A percentile compares a stretch with the other conserved stretches of the same genome.
Evolutionary conservation across 2,797 vertebrate species (phyloP).

Genomic region (Gymnoscopelus braueri): DNA sequence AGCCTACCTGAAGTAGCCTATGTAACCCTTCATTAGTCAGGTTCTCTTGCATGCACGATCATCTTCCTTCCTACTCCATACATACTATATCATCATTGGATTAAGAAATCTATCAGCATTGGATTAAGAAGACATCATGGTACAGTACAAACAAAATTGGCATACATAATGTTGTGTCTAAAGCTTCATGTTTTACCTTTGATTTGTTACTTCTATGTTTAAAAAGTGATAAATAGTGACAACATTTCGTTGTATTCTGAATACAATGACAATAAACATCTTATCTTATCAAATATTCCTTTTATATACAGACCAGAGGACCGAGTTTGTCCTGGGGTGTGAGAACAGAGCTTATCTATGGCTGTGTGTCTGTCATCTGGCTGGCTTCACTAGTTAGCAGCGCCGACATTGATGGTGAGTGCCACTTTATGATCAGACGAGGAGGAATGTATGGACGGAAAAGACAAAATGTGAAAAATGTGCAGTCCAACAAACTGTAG

Average conservation of each 20-base stretch:
- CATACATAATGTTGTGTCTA: background rate
- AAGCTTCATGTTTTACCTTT: background rate
- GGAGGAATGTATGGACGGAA: too few relatives aligned
- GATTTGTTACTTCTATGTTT: background rate
- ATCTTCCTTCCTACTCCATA: too few relatives aligned
- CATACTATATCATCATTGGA: background rate
- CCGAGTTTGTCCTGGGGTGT: background rate
- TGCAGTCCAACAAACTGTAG: too few relatives aligned
- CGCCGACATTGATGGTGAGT: conserved; percentile 42
- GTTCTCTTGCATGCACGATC: too few relatives aligned
- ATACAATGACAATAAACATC: too few relatives aligned
- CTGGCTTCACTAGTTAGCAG: conserved; percentile 11
- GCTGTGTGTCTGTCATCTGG: conserved; percentile 42
- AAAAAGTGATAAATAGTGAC: background rate
- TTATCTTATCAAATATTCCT: background rate
- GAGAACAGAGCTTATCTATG: background rate
- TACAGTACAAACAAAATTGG: conserved; percentile 15
- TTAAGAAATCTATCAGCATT: background rate
- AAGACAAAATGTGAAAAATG: too few relatives aligned
- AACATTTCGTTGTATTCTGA: background rate
- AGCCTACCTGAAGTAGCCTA: background rate
- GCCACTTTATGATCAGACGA: too few relatives aligned
- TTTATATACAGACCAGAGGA: conserved; percentile 28
- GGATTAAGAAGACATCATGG: conserved; percentile 3
- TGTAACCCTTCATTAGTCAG: background rate